phyloP scores from a whole-genome alignment of 1,140 invertebrate genomes.

The Pantala flavescens region DNA sequence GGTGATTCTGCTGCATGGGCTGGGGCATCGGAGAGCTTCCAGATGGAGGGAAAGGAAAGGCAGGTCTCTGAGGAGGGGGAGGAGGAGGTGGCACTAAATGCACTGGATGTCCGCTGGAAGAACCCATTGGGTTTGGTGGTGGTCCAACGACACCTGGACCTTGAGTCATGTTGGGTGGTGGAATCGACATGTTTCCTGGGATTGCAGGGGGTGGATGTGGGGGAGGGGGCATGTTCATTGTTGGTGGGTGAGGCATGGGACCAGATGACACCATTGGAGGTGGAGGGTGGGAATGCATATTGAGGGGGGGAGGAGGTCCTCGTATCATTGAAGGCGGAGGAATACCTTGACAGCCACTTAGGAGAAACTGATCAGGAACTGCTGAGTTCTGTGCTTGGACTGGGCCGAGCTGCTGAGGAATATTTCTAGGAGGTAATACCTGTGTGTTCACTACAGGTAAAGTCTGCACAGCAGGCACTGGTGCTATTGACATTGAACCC shows the following conservation, averaged over 20 bases:
- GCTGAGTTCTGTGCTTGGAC: constrained; percentile 32
- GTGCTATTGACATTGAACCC: constrained; percentile 11
- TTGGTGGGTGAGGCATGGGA: constrained; percentile 21
- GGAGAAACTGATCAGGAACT: constrained; percentile 22
- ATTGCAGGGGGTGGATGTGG: constrained; percentile 31
- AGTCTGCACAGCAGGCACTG: constrained; percentile 29
- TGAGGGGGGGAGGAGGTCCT: constrained; percentile 19
- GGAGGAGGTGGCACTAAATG: constrained; percentile 23
- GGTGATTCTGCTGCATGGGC: constrained; percentile 28
- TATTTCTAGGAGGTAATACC: constrained; percentile 37
- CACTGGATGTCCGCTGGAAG: not conserved
- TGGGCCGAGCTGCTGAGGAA: constrained; percentile 33
- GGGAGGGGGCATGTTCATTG: constrained; percentile 37
- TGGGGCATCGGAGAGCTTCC: constrained; percentile 22
- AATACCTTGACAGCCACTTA: constrained; percentile 26
- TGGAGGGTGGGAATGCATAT: constrained; percentile 10
- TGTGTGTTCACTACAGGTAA: constrained; percentile 39
- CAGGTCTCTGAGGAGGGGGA: constrained; percentile 21
- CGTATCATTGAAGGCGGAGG: constrained; percentile 27
- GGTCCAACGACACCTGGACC: not conserved
- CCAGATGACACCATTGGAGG: not conserved
- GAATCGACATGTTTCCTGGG: constrained; percentile 31
- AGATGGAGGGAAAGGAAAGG: constrained; percentile 29
- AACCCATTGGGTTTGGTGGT: not conserved
- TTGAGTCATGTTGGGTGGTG: constrained; percentile 28